phyloP scores from a whole-genome alignment of 1,140 invertebrate genomes.

The Ceratitis capitata region DNA sequence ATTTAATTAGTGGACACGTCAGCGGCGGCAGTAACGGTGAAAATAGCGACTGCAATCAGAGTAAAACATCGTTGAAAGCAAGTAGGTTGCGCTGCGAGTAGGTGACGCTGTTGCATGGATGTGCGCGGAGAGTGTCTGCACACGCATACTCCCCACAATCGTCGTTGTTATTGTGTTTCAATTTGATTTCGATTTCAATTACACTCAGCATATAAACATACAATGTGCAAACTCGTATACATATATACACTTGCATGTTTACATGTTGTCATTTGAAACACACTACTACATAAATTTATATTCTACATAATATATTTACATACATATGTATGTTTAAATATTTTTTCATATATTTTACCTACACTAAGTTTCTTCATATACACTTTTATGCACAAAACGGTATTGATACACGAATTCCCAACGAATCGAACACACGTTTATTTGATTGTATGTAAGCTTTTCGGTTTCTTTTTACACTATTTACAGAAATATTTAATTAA shows the following conservation, averaged over 20 bases:
- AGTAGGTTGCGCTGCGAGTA: conserved; percentile 54
- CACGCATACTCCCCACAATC: not conserved
- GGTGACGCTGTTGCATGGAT: not conserved
- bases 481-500: no score
- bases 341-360: no score
- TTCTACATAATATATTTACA: not conserved
- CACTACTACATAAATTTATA: not conserved
- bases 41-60: conserved; percentile 43
- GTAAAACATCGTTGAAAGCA: conserved; percentile 50
- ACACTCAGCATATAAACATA: not conserved
- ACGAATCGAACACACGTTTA: not conserved
- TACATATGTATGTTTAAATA: not conserved
- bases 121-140: not conserved
- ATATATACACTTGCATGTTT: not conserved
- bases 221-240: not conserved
- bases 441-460: not conserved
- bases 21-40: conserved; percentile 58
- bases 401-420: not conserved
- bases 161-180: not conserved
- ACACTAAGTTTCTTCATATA: not conserved
- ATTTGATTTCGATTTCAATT: conserved; percentile 18
- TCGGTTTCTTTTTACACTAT: no score
- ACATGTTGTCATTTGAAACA: not conserved
- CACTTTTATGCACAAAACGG: no score
- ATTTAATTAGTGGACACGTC: conserved; percentile 63